These are phyloP conservation scores for Palaemon carinicauda DNA, from an alignment of 1,140 invertebrate species.

Conservation along the genomic window DNA sequence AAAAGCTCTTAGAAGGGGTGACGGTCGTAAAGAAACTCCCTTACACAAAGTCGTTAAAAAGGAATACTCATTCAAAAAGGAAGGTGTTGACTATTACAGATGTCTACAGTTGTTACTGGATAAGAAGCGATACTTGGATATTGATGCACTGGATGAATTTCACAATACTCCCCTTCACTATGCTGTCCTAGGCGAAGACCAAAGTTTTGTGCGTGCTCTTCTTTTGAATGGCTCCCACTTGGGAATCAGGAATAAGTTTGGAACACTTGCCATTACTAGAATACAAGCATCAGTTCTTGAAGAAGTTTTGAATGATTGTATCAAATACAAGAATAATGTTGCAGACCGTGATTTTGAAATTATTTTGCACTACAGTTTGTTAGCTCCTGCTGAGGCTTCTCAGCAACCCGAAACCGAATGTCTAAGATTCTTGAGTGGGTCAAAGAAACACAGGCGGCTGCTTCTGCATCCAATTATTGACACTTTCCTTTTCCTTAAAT, in stretches of 20 bases:
- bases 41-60: conserved; percentile 70
- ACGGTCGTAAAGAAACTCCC: conserved; percentile 62
- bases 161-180: conserved; percentile 84
- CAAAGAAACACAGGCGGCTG: conserved; percentile 63
- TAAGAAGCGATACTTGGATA: conserved; percentile 67
- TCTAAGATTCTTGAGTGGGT: conserved; percentile 51
- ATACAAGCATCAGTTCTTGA: conserved; percentile 74
- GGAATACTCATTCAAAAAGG: conserved; percentile 28
- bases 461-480: conserved; percentile 81
- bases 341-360: conserved; percentile 74
- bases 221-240: conserved; percentile 76
- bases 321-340: conserved; percentile 71
- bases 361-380: conserved; percentile 75
- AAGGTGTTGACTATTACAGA: conserved; percentile 62
- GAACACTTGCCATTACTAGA: conserved; percentile 75
- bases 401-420: conserved; percentile 50
- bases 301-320: conserved; percentile 76
- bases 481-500: conserved; percentile 83
- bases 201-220: conserved; percentile 68
- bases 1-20: conserved; percentile 24
- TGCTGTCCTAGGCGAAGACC: conserved; percentile 72
- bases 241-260: conserved; percentile 73
- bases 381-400: conserved; percentile 68
- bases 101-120: conserved; percentile 70
- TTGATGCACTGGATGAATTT: conserved; percentile 75